Evolutionary conservation across 2,113 vertebrate genomes (phyloP).

Genomic region (Artemisiospiza belli): DNA sequence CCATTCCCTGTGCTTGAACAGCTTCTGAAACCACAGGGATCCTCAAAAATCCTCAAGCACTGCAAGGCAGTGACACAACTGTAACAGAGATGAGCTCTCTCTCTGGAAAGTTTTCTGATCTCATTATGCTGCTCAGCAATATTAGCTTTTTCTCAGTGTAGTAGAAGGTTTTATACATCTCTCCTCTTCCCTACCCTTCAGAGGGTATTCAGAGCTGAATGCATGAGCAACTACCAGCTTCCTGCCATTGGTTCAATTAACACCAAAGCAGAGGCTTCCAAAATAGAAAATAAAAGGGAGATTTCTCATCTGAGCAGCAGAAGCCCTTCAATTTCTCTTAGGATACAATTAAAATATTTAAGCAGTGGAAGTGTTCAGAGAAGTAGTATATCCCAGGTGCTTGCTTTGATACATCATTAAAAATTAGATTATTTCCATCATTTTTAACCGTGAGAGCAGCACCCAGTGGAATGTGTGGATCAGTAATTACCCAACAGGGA

Average conservation of each 20-base stretch:
- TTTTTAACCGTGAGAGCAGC: not conserved
- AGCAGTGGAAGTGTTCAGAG: not conserved
- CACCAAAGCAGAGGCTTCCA: not conserved
- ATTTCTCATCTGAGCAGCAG: not conserved
- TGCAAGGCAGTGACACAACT: not conserved
- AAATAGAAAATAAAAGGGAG: not conserved
- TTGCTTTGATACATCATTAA: not conserved
- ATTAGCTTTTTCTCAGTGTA: not conserved
- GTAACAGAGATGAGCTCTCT: not conserved
- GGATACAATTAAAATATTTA: not conserved
- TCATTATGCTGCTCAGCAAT: not conserved
- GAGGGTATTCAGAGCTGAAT: not conserved
- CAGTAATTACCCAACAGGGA: not conserved
- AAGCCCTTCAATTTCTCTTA: not conserved
- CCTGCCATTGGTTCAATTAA: not conserved
- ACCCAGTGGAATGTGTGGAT: not conserved
- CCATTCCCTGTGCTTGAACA: not conserved
- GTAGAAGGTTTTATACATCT: not conserved
- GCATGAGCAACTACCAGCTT: not conserved
- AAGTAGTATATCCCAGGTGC: not conserved
- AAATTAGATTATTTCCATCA: not conserved
- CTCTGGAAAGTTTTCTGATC: not conserved
- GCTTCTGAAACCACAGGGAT: not conserved
- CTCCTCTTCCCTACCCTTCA: not conserved
- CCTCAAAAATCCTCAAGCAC: not conserved